Base-by-base conservation (phyloP, 92 coral and sea anemone species). In the Phenganax marumi region DNA sequence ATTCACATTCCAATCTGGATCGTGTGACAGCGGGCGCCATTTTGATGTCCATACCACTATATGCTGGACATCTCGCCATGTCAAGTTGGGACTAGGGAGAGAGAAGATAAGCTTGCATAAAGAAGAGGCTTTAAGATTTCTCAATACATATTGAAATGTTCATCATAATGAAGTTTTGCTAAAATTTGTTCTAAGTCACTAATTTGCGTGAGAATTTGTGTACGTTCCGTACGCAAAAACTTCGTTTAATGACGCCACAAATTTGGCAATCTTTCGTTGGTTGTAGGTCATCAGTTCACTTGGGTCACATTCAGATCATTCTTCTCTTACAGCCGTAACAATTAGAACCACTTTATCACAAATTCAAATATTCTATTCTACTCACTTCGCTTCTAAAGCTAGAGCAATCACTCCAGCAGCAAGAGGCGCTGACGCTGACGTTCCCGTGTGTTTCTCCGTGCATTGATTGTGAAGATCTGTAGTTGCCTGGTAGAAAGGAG, bases 361-460 rank as follows among this genome's bases (percentile, higher is more conserved):
- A 33, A 33, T 33, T 33, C 3, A 33, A 5, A 33, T 5, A 33
- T 33, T 33, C 43, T 16, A 39, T 3, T 48, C n/a, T 63, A 81
- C 97, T 90, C 83, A 95, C 98, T 95, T 95, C 84, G 90, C 88
- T 68, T 95, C 98, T 62, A 95, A 87, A 14, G 98, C 98, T 57
- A 95, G 88, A 61, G 98, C 98, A 75, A 95, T 72, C 12, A 92
- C 93, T 76, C 98, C 98, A 22, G 98, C 98, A 53, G 98, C 98
- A 88, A 95, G 75, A 18, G 98, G 98, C 33, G 98, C 98, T 24
- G 98, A 95, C 0, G 98, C 98, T 8, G 98, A 95, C n/a, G 98
- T 95, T 76, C 98, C 98, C 55, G 98, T 95, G 81, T 95, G 98
- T 69, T 91, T 85, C 76, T 95, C 96, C 0, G 98, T 95, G 74